Evolutionary conservation across 2,888 invertebrate species (phyloP), one percentile per base, ranked within the genome.

Genomic region (Leucania comma): DNA sequence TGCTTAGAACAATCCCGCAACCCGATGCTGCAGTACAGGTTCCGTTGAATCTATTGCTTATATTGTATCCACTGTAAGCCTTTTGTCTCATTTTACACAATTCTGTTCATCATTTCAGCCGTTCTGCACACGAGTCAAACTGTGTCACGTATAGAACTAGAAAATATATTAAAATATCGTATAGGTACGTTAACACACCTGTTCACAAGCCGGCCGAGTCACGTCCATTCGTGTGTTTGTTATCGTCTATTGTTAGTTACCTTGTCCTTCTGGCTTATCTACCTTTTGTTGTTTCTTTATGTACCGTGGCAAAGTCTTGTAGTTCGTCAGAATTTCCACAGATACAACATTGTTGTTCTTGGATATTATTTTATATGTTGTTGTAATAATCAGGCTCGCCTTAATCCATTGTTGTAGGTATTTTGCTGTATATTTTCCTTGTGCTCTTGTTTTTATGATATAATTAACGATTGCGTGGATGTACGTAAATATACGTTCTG

Each of bases 251-350:
- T 54, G 35, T 56, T 48, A 8, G 57, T 29, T 29, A 48, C 6
- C n/a, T 59, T 42, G 51, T 53, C 1, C 48, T 78, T 78, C 59
- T 78, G 54, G 3, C 17, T 14, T 24, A n/a, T 46, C 48, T 26
- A 6, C 22, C 42, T 12, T 48, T n/a, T 48, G 29, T 63, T 32
- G 38, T 71, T 53, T 48, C 62, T 66, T 26, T 32, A 20, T 42
- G 42, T 42, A 63, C 54, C 35, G 42, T 54, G 14, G 42, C 56
- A 42, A 59, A 62, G 38, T 50, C 72, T 35, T 51, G 62, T 78
- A 60, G 63, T 78, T 63, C 32, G 20, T 78, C 62, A 57, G 56
- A 59, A 53, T 72, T 82, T 63, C 51, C 24, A 38, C 53, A 51
- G 38, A 51, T 68, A 77, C 20, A 76, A 54, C 35, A 46, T 60